Evolutionary conservation across 2,888 invertebrate species (phyloP).

Genomic region (Cerceris rybyensis): DNA sequence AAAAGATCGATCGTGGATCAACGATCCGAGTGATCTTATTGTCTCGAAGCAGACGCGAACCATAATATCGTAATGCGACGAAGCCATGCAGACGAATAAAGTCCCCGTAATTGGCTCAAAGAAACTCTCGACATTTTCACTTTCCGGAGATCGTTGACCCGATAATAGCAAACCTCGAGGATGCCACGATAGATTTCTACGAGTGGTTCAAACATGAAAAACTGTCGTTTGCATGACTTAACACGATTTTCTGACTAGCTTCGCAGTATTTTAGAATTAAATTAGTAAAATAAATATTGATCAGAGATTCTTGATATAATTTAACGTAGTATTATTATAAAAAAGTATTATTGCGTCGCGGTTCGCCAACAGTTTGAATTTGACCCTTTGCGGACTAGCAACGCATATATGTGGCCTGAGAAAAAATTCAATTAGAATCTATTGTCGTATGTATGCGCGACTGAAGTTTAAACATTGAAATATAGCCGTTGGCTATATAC

Average conservation of each 20-base stretch:
- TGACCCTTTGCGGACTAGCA: too few species aligned
- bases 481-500: too few species aligned
- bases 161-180: slow-evolving; percentile 22
- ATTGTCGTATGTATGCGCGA: too few species aligned
- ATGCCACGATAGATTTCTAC: not conserved
- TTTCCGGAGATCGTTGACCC: slow-evolving; percentile 53
- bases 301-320: too few species aligned
- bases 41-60: slow-evolving; percentile 16
- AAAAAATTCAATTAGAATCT: too few species aligned
- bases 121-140: slow-evolving; percentile 48
- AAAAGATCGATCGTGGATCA: slow-evolving; percentile 42
- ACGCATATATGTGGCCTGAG: too few species aligned
- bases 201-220: not conserved
- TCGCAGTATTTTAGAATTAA: too few species aligned
- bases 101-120: slow-evolving; percentile 55
- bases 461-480: too few species aligned
- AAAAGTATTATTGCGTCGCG: too few species aligned
- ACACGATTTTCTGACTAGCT: not conserved
- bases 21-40: slow-evolving; percentile 51
- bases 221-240: not conserved
- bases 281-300: too few species aligned
- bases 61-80: slow-evolving; percentile 26
- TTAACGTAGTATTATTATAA: too few species aligned
- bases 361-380: too few species aligned
- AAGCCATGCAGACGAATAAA: slow-evolving; percentile 56